These are phyloP conservation scores for Rallus limicola DNA, from an alignment of 2,113 vertebrate genomes.

Conservation along the genomic window DNA sequence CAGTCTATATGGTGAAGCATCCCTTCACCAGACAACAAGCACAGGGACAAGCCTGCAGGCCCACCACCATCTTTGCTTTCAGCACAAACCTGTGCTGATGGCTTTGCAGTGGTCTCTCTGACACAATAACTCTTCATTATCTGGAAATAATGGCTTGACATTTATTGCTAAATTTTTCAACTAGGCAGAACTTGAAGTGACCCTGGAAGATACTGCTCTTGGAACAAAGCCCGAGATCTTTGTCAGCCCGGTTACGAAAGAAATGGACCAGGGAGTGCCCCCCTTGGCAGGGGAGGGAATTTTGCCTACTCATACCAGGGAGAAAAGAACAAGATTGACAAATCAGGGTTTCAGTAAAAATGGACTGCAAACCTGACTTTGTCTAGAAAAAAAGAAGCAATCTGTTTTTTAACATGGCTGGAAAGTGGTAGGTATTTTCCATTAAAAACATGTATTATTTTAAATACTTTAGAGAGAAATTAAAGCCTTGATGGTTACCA, in stretches of 20 bases:
- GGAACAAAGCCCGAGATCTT: not conserved
- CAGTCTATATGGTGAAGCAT: rapidly evolving
- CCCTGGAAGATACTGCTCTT: not conserved
- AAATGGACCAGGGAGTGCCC: not conserved
- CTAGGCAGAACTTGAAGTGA: not conserved
- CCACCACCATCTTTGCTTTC: not conserved
- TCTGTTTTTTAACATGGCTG: not conserved
- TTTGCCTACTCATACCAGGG: not conserved
- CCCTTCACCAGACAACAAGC: not conserved
- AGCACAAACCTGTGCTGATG: not conserved
- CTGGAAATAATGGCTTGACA: not conserved
- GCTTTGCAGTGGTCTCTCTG: rapidly evolving
- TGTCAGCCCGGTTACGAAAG: not conserved
- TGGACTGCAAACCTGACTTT: not conserved
- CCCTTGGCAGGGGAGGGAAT: not conserved
- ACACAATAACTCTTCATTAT: not conserved
- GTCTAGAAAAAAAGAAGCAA: not conserved
- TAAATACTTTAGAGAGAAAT: not conserved
- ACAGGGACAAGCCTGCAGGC: not conserved
- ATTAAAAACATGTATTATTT: not conserved
- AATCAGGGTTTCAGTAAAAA: not conserved
- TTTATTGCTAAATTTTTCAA: not conserved
- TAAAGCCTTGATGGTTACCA: not conserved
- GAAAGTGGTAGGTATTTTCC: not conserved
- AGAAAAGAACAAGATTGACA: not conserved